phyloP scores from a whole-genome alignment of 1,140 invertebrate genomes.

The Heliconius nattereri region DNA sequence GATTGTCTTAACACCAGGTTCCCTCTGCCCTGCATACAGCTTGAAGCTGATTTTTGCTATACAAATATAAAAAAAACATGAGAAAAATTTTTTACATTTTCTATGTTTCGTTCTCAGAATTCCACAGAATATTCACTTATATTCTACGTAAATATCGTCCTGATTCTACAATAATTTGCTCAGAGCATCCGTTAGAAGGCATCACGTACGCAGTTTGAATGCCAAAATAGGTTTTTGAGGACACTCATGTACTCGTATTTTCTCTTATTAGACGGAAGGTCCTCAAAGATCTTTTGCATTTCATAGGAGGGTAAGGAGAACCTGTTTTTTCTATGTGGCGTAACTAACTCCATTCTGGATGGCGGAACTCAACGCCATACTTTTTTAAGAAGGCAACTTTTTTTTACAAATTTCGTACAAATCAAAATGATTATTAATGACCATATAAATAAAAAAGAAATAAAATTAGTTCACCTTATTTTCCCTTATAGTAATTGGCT shows the following conservation, averaged over 20 bases:
- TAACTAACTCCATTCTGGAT: too few relatives aligned
- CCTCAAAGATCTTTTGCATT: not conserved
- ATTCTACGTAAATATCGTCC: conserved; percentile 9
- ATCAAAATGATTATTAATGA: too few relatives aligned
- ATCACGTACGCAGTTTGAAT: not conserved
- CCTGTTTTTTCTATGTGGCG: not conserved
- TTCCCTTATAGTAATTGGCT: not conserved
- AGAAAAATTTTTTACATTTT: not conserved
- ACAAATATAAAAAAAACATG: too few relatives aligned
- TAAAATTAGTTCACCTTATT: too few relatives aligned
- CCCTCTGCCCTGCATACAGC: too few relatives aligned
- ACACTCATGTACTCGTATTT: not conserved
- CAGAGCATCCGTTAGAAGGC: conserved; percentile 5
- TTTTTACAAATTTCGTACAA: too few relatives aligned
- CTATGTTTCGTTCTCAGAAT: not conserved
- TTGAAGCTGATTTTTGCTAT: too few relatives aligned
- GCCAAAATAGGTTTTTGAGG: not conserved
- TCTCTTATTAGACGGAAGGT: not conserved
- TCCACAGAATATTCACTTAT: not conserved
- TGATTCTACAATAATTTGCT: conserved; percentile 6
- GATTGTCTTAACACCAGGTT: too few relatives aligned
- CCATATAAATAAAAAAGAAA: too few relatives aligned
- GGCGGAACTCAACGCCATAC: not conserved
- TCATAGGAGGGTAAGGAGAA: not conserved
- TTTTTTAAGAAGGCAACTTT: not conserved